A percentile compares a stretch with the other conserved stretches of the same genome.
Evolutionary conservation across 2,797 vertebrate genomes (phyloP).

Genomic region (Scyliorhinus canicula): DNA sequence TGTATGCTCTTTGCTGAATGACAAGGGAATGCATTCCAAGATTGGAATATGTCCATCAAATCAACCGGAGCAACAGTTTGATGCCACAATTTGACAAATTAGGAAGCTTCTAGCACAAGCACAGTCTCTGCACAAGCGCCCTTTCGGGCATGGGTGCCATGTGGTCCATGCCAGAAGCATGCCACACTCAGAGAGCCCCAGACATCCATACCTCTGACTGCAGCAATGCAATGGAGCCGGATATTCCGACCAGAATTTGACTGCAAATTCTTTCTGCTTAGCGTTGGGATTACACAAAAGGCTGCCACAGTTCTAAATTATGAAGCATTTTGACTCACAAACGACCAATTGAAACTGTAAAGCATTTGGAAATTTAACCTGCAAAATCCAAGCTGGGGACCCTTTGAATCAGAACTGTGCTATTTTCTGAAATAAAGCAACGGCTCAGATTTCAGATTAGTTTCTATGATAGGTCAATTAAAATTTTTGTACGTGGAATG

Average conservation of each 20-base stretch:
- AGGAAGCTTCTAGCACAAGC: neutral
- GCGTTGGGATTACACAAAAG: neutral
- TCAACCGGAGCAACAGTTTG: neutral
- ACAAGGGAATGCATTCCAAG: neutral
- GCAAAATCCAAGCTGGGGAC: neutral
- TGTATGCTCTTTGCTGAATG: neutral
- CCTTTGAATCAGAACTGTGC: neutral
- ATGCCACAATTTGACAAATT: neutral
- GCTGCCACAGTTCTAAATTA: neutral
- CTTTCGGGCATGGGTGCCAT: neutral
- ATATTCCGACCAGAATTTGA: neutral
- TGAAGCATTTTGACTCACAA: neutral
- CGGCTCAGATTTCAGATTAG: neutral
- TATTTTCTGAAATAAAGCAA: neutral
- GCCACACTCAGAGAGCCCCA: neutral
- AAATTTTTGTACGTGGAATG: constrained; percentile 11
- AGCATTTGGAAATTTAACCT: neutral
- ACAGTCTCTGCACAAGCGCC: neutral
- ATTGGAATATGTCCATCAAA: neutral
- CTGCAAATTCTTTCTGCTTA: neutral
- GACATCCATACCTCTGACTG: neutral
- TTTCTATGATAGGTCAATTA: neutral
- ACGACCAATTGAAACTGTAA: neutral
- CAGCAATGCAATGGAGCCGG: neutral
- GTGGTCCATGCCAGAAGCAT: neutral